Percentiles rank a stretch among this genome's conserved stretches.
phyloP scores from a whole-genome alignment of 2,797 vertebrate species.

The Paratrypauchen microcephalus region DNA sequence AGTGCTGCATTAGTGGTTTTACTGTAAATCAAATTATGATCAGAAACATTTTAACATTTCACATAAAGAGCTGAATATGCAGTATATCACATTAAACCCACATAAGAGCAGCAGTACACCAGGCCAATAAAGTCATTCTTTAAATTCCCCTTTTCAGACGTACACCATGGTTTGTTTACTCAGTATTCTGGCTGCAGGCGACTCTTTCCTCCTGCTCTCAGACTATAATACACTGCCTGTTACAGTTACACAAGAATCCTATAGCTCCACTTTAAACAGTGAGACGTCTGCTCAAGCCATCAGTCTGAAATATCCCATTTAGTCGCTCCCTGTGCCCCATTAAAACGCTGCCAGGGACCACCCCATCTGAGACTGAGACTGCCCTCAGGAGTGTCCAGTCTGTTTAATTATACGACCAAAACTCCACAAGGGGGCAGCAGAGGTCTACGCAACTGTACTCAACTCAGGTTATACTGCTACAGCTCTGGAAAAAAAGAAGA shows the following conservation, averaged over 20 bases:
- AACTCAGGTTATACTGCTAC: too few relatives aligned
- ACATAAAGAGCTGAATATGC: not conserved
- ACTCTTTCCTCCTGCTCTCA: not conserved
- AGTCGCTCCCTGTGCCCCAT: constrained; percentile 2
- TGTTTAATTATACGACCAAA: not conserved
- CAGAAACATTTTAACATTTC: not conserved
- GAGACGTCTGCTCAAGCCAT: constrained; percentile 8
- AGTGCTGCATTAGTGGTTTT: not conserved
- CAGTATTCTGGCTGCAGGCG: not conserved
- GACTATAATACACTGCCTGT: not conserved
- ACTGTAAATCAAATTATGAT: constrained; percentile 2
- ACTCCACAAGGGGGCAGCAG: constrained; percentile 61
- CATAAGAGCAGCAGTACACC: not conserved
- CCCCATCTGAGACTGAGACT: constrained; percentile 5
- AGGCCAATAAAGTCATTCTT: not conserved
- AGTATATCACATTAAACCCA: not conserved
- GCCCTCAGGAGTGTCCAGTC: not conserved
- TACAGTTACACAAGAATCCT: not conserved
- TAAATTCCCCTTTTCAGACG: not conserved
- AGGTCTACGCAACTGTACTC: constrained; percentile 25
- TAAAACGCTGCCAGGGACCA: constrained; percentile 5
- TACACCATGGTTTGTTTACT: not conserved
- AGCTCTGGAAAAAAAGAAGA: too few relatives aligned
- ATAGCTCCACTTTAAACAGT: not conserved
- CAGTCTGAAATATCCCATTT: constrained; percentile 11